These are phyloP conservation scores for Oscheius sp. DNA, from an alignment of 2,888 invertebrate genomes.

Conservation along the genomic window DNA sequence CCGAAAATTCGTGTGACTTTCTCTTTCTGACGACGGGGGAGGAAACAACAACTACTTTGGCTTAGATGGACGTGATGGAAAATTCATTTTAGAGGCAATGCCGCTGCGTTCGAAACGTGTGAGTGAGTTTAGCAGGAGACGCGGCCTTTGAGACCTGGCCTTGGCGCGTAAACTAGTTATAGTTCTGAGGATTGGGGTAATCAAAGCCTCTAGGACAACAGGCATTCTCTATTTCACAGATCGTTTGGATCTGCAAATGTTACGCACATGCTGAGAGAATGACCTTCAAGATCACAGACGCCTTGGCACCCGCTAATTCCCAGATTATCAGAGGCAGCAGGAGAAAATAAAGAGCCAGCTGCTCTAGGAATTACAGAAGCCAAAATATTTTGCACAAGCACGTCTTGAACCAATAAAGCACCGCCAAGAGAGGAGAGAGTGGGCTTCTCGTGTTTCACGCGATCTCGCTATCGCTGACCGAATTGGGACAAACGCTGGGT, in stretches of 20 bases:
- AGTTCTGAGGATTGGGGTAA: constrained; percentile 27
- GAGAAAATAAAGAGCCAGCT: neutral
- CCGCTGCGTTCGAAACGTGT: constrained; percentile 23
- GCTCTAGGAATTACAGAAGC: neutral
- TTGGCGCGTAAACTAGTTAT: constrained; percentile 26
- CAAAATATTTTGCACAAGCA: constrained; percentile 4
- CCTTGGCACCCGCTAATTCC: constrained; percentile 9
- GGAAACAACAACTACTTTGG: constrained; percentile 4
- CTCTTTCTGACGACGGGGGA: too few relatives aligned
- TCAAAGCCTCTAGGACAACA: constrained; percentile 10
- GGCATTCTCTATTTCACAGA: neutral
- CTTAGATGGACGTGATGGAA: neutral
- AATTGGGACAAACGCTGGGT: constrained; percentile 18
- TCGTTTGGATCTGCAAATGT: constrained; percentile 7
- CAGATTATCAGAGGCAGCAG: constrained; percentile 8
- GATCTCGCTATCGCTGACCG: constrained; percentile 24
- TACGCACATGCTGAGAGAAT: constrained; percentile 13
- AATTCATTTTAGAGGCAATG: constrained; percentile 16
- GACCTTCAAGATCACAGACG: neutral
- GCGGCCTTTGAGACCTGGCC: constrained; percentile 28
- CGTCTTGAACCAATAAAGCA: constrained; percentile 25
- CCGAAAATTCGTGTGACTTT: too few relatives aligned
- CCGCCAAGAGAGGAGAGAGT: constrained; percentile 20
- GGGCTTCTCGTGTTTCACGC: constrained; percentile 27
- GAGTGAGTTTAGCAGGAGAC: constrained; percentile 18